Evolutionary conservation across 2,888 invertebrate genomes (phyloP).

Genomic region (Orthosia cruda): DNA sequence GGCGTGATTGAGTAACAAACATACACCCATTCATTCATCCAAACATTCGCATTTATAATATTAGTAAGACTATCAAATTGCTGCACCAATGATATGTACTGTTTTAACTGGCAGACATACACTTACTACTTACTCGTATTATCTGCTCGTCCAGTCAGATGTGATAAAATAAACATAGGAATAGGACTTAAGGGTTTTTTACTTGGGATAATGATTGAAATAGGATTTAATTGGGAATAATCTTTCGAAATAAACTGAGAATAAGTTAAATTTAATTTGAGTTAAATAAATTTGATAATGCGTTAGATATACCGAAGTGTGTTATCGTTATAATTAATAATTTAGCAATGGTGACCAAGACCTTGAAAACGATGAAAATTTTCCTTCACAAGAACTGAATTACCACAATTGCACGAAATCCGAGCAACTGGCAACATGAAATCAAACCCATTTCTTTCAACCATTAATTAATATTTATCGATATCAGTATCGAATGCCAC

Average conservation of each 20-base stretch:
- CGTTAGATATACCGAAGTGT: too few species aligned
- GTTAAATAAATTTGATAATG: too few species aligned
- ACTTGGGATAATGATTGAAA: too few species aligned
- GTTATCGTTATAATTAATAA: neutral
- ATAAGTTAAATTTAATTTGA: too few species aligned
- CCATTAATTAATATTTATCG: conserved; percentile 39
- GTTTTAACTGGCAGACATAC: neutral
- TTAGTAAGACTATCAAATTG: conserved; percentile 1
- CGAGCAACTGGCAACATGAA: neutral
- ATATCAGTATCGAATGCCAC: conserved; percentile 49
- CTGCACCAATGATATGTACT: neutral
- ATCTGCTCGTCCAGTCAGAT: neutral
- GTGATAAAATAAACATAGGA: neutral
- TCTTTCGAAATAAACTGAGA: too few species aligned
- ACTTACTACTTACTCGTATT: neutral
- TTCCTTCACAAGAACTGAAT: neutral
- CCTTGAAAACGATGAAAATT: too few species aligned
- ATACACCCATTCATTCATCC: too few species aligned
- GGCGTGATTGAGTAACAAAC: too few species aligned
- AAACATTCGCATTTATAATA: too few species aligned
- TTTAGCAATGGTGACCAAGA: neutral
- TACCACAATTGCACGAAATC: neutral
- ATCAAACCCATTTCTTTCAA: conserved; percentile 26
- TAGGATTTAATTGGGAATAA: too few species aligned
- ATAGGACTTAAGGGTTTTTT: neutral